Evolutionary conservation across 2,797 vertebrate genomes (phyloP).

Genomic region (Taenioides sp.): DNA sequence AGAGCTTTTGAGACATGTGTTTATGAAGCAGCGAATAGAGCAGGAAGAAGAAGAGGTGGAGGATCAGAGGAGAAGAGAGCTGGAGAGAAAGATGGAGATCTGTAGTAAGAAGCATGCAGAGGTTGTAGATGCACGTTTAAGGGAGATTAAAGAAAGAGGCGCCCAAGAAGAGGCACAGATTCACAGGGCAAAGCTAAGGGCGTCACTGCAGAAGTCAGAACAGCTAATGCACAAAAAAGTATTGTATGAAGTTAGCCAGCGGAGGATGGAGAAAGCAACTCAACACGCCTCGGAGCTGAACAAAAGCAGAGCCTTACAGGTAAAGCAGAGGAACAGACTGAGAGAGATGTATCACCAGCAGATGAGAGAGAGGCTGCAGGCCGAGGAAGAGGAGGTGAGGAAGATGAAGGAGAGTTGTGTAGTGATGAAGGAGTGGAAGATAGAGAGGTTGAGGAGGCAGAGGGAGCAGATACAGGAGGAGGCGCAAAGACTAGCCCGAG

Average conservation of each 20-base stretch:
- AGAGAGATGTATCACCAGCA: slow-evolving; percentile 63
- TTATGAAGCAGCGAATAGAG: slow-evolving; percentile 72
- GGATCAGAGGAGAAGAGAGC: slow-evolving; percentile 50
- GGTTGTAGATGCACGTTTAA: slow-evolving; percentile 41
- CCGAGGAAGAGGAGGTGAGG: slow-evolving; percentile 69
- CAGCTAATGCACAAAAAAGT: slow-evolving; percentile 56
- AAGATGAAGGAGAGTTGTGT: slow-evolving; percentile 59
- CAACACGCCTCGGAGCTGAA: slow-evolving; percentile 28
- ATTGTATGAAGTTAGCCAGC: slow-evolving; percentile 64
- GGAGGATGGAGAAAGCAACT: slow-evolving; percentile 60
- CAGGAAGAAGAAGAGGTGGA: slow-evolving; percentile 70
- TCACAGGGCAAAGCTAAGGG: slow-evolving; percentile 56
- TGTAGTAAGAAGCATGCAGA: slow-evolving; percentile 47
- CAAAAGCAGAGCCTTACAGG: slow-evolving; percentile 42
- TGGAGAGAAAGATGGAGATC: slow-evolving; percentile 64
- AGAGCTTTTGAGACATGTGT: slow-evolving; percentile 71
- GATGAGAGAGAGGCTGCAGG: slow-evolving; percentile 65
- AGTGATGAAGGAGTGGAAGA: slow-evolving; percentile 68
- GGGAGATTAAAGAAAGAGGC: slow-evolving; percentile 57
- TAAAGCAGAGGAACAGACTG: slow-evolving; percentile 45
- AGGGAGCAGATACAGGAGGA: slow-evolving; percentile 69
- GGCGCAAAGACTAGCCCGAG: slow-evolving; percentile 62
- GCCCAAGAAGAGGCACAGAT: slow-evolving; percentile 65
- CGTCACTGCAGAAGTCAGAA: slow-evolving; percentile 48
- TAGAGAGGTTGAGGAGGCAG: slow-evolving; percentile 64